phyloP scores from a whole-genome alignment of 2,888 invertebrate genomes.

The Mythimna pallens region DNA sequence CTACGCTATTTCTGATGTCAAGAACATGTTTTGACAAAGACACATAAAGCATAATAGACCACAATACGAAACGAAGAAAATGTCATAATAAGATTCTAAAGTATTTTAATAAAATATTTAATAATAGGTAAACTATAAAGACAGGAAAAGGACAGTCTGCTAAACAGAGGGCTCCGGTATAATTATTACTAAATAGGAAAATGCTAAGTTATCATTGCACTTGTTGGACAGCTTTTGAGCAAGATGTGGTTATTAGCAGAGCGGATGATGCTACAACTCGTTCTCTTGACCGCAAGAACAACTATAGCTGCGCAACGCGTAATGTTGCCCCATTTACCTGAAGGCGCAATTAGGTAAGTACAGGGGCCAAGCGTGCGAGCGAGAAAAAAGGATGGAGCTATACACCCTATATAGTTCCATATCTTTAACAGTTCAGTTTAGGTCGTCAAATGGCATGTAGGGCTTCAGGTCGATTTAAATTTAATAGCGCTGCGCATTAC shows the following conservation, averaged over 20 bases:
- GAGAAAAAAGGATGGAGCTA: too few species aligned
- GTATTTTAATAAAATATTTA: not conserved
- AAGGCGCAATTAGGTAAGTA: not conserved
- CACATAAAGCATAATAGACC: too few species aligned
- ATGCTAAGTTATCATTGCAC: slow-evolving; percentile 10
- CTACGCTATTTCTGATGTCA: too few species aligned
- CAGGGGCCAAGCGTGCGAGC: not conserved
- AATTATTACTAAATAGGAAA: not conserved
- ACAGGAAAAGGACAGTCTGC: not conserved
- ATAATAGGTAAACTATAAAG: not conserved
- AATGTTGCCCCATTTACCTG: not conserved
- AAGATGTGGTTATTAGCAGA: not conserved
- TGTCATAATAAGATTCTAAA: too few species aligned
- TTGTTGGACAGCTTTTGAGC: not conserved
- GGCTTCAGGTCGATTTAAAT: too few species aligned
- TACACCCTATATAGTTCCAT: too few species aligned
- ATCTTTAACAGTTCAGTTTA: too few species aligned
- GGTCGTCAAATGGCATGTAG: too few species aligned
- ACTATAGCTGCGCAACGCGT: not conserved
- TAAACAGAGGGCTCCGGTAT: not conserved
- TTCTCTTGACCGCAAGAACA: slow-evolving; percentile 1
- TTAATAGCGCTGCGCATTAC: too few species aligned
- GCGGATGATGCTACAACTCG: not conserved
- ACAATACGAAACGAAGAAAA: too few species aligned
- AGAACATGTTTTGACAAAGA: too few species aligned